Evolutionary conservation across 1,140 invertebrate genomes (phyloP), one percentile per base, ranked within the genome.

Genomic region (Drosophila saltans): DNA sequence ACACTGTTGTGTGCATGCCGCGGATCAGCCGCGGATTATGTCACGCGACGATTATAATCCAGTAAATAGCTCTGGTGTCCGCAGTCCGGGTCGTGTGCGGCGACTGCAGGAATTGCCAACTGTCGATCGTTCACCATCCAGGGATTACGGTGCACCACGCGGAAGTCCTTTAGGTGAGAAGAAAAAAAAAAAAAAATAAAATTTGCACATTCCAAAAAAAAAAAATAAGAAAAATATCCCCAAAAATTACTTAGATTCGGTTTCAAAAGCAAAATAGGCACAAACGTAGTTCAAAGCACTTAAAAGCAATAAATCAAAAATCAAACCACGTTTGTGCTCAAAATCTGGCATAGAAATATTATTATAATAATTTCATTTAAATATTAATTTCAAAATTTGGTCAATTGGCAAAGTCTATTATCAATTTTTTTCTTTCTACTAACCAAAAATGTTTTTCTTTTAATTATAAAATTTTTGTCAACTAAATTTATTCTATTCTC

Each of bases 61-160:
- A 91, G 88, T 92, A 75, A 91, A 83, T 84, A 92, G 89, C 90
- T 92, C 91, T 91, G 92, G 91, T 85, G 85, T 92, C 69, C 91
- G 92, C 75, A 92, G 91, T 90, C 91, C 92, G 68, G 92, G 91
- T 84, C 90, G 90, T 78, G 81, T 89, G 73, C 91, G 95, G 91
- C 93, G 94, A 65, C 92, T 95, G 64, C 94, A 94, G 81, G 95
- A 95, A 92, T 93, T 97, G 92, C 96, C 96, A 88, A 97, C 96
- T 86, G 96, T 97, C 89, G 96, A 97, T 94, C 95, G 96, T 79
- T 97, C 96, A 91, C 96, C 96, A 82, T 96, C 95, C 78, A 93
- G 95, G 80, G 94, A 94, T 91, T 96, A 95, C 93, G 95, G 95
- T 80, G 92, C 92, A 62, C 94, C 92, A 83, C 94, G 94, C 89